Base-by-base conservation (phyloP, 2,888 invertebrate species). In the Notodonta ziczac region DNA sequence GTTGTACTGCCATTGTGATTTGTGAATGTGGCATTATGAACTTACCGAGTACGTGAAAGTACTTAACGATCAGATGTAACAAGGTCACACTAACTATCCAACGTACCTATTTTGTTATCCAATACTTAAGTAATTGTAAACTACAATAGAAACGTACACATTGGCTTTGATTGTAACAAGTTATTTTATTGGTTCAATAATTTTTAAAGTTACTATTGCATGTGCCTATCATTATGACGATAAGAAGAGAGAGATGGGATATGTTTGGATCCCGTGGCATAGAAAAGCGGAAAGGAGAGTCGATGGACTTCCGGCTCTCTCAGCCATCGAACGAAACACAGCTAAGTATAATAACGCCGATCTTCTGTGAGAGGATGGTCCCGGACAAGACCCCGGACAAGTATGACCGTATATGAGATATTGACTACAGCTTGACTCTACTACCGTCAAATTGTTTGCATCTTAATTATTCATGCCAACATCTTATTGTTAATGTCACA, bases 401-500 rank as follows among this genome's bases (percentile, higher is more conserved):
- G 24, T 2, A 24, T 24, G 24, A 24, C 24, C 24, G 24, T 24
- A 24, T 24, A 24, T 24, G 24, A 24, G 24, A 1, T 24, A 24
- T 24, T 24, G 24, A 24, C 24, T 24, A 24, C 24, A 24, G 24
- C 24, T 24, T 24, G 24, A 2, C 24, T 24, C 24, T 24, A 24
- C 24, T 2, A 24, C 24, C 24, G 24, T 24, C n/a, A 0, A 7
- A 48, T 48, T 48, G 48, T 48, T 14, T 48, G 3, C 14, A n/a
- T 48, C 48, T 10, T 48, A 48, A 48, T 48, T 48, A 48, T 48
- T 48, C 48, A 14, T 1, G 48, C n/a, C 48, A 48, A 48, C 14
- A 14, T 57, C 13, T 46, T 35, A 13, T 54, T 14, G 42, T 32
- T 55, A 35, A 16, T 39, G 53, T 64, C 57, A 55, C 12, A 56